phyloP scores from a whole-genome alignment of 1,140 invertebrate species.

The Himalopsyche phryganea region DNA sequence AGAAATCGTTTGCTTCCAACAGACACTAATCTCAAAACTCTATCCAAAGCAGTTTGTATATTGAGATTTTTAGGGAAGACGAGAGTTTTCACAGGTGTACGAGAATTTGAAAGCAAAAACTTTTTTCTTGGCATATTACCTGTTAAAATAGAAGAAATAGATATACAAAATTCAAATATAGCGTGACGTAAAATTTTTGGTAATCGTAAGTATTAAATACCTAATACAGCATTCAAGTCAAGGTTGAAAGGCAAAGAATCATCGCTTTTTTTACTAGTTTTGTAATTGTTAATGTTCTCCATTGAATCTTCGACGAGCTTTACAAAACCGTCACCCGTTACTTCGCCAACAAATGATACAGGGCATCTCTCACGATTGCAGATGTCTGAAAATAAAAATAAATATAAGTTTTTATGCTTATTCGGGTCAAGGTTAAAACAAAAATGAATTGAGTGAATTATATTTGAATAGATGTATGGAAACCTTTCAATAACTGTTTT shows the following conservation, averaged over 20 bases:
- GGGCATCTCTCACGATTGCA: constrained; percentile 86
- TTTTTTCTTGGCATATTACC: constrained; percentile 60
- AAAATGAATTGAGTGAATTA: no score
- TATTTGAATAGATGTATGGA: background rate
- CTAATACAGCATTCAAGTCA: constrained; percentile 85
- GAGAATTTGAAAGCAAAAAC: constrained; percentile 46
- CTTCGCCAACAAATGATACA: constrained; percentile 87
- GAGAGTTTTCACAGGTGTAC: constrained; percentile 45
- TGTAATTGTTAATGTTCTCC: constrained; percentile 45
- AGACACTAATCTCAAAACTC: constrained; percentile 83
- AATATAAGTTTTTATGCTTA: no score
- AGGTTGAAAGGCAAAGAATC: constrained; percentile 68
- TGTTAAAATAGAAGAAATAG: constrained; percentile 29
- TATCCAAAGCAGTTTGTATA: constrained; percentile 63
- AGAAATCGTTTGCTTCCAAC: constrained; percentile 95
- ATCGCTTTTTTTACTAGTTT: constrained; percentile 37
- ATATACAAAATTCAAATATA: background rate
- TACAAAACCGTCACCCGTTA: constrained; percentile 83
- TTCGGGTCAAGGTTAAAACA: no score
- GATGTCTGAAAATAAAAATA: constrained; percentile 53
- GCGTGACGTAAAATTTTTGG: background rate
- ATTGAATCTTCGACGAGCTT: constrained; percentile 65
- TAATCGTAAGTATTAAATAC: constrained; percentile 40
- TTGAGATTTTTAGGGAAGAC: constrained; percentile 57
- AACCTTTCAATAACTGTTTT: constrained; percentile 59